Base-by-base conservation (phyloP, 2,797 vertebrate species). In the Sebastiscus tertius region DNA sequence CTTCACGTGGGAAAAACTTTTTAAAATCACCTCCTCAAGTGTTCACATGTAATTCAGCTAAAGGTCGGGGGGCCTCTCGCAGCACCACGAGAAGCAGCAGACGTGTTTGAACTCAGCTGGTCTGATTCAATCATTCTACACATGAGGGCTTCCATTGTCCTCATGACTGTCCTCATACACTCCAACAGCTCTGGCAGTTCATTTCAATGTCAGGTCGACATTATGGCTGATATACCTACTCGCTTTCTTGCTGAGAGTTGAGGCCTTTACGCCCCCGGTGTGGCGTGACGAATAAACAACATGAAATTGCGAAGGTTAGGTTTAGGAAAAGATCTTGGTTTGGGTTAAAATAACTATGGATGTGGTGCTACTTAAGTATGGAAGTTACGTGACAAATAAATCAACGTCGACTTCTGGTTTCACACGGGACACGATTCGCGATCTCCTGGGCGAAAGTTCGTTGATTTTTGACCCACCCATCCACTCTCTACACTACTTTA, bases 91-190 rank as follows among this genome's bases (percentile, higher is more conserved):
- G n/a, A 27, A 29, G n/a, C 58, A 34, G 60, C 72, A 71, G 29
- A 61, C 73, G 60, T 87, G 70, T 72, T 62, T 69, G 31, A 77
- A 66, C 18, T 27, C 16, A 14, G 63, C 64, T 72, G 2, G 6
- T 36, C 6, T 77, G 73, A 65, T 58, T 42, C 60, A 27, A 42
- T 62, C 36, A 18, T 14, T 29, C 39, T 60, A 16, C 18, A 27
- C 31, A 64, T 26, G 2, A 26, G 29, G 36, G 56, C n/a, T 42
- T n/a, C 33, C 4, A 4, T 52, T 60, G 12, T 52, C 63, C 3
- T n/a, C 26, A 13, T 3, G 22, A 26, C 39, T 72, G 22, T 54
- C 22, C 12, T 31, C 22, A 10, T 13, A 18, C 55, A 27, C 13
- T 11, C 24, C 10, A 29, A 18, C 22, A 49, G 11, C 49, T 62